These are phyloP conservation scores for Psittacus erithacus DNA, from an alignment of 2,113 vertebrate species.

Conservation along the genomic window DNA sequence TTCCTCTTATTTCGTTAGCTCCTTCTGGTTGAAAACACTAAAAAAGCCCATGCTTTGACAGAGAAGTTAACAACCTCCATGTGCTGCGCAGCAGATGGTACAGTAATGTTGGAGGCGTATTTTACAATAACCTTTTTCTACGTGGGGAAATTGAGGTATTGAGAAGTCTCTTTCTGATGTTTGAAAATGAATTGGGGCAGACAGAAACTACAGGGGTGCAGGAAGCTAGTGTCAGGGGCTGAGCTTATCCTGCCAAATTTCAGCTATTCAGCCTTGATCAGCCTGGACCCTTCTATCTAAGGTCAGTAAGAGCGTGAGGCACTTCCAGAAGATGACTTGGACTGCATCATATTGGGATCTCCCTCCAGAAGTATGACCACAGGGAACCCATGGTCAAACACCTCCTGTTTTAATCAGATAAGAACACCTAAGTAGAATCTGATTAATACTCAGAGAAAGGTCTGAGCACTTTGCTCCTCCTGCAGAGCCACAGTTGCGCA, in stretches of 20 bases:
- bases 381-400: neutral
- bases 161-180: neutral
- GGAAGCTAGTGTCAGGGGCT: neutral
- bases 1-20: neutral
- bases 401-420: neutral
- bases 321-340: neutral
- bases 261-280: neutral
- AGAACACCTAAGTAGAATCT: neutral
- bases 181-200: neutral
- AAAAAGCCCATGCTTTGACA: slow-evolving; percentile 12
- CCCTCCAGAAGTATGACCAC: neutral
- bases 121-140: slow-evolving; percentile 52
- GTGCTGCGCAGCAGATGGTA: slow-evolving; percentile 46
- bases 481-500: neutral
- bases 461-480: neutral
- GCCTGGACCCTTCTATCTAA: neutral
- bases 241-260: neutral
- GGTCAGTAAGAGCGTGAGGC: neutral
- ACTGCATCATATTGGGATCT: neutral
- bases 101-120: slow-evolving; percentile 25
- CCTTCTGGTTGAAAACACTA: slow-evolving; percentile 19
- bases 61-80: slow-evolving; percentile 36
- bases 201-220: neutral
- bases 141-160: neutral
- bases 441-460: neutral